phyloP scores from a whole-genome alignment of 2,797 vertebrate species.

The Saguinus oedipus region DNA sequence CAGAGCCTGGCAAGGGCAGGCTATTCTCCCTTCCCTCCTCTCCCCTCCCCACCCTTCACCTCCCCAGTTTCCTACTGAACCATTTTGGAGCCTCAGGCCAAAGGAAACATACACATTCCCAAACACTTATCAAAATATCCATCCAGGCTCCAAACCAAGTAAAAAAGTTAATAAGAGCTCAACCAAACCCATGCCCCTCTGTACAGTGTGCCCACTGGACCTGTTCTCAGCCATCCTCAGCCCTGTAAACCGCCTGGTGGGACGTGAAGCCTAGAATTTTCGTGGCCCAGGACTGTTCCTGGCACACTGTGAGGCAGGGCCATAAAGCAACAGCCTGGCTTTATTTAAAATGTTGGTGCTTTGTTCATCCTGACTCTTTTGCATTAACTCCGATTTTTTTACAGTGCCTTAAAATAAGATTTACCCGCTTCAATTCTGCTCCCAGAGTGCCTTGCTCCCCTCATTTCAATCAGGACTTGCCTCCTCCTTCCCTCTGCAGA shows the following conservation, averaged over 20 bases:
- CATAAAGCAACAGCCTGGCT: too few species aligned
- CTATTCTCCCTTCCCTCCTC: not conserved
- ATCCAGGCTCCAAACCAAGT: not conserved
- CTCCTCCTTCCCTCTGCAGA: not conserved
- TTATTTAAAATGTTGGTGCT: not conserved
- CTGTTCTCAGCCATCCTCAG: not conserved
- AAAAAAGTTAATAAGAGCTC: not conserved
- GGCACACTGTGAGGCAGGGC: not conserved
- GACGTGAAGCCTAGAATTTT: too few species aligned
- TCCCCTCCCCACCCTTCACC: not conserved
- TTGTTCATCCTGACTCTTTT: not conserved
- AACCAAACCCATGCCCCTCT: not conserved
- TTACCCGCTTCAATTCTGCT: not conserved
- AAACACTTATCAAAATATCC: not conserved
- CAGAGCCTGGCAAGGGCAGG: too few species aligned
- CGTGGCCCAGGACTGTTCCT: not conserved
- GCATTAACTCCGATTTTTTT: not conserved
- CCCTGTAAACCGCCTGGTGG: not conserved
- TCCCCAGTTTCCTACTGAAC: not conserved
- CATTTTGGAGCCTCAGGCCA: not conserved
- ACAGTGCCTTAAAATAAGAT: not conserved
- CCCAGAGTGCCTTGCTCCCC: not conserved
- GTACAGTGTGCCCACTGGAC: rapidly evolving
- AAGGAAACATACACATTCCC: not conserved
- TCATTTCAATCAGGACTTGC: not conserved